Conservation (phyloP, 1,140 invertebrate species). For the Drusus annulatus region DNA sequence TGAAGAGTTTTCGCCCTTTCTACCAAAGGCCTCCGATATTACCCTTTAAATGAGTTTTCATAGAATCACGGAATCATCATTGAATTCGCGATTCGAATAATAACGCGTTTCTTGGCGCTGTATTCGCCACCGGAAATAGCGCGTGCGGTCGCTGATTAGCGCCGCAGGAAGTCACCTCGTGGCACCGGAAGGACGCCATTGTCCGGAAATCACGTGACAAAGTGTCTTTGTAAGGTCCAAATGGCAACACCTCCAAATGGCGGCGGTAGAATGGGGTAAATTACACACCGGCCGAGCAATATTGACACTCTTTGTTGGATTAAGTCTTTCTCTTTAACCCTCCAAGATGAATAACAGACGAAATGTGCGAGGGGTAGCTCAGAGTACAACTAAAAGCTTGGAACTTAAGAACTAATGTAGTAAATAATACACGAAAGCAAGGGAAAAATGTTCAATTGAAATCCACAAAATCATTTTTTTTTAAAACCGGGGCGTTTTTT, state of each 20-base stretch:
- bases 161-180: slow-evolving; percentile 28
- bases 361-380: neutral
- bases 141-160: slow-evolving; percentile 46
- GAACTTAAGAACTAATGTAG: no score
- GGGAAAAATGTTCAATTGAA: no score
- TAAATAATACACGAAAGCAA: no score
- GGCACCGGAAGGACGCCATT: slow-evolving; percentile 17
- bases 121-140: slow-evolving; percentile 9
- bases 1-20: neutral
- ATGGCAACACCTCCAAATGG: slow-evolving; percentile 39
- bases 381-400: neutral
- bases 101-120: neutral
- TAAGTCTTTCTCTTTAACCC: neutral
- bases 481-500: no score
- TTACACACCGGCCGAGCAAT: slow-evolving; percentile 2
- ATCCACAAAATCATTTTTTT: no score
- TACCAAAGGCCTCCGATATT: no score
- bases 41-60: neutral
- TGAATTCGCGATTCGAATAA: neutral
- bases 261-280: slow-evolving; percentile 28
- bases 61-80: neutral
- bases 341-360: no score
- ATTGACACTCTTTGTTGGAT: slow-evolving; percentile 23
- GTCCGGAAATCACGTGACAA: slow-evolving; percentile 41
- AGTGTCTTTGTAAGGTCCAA: slow-evolving; percentile 3